Conservation (phyloP, 1,140 invertebrate species). For the Archivesica marissinica region DNA sequence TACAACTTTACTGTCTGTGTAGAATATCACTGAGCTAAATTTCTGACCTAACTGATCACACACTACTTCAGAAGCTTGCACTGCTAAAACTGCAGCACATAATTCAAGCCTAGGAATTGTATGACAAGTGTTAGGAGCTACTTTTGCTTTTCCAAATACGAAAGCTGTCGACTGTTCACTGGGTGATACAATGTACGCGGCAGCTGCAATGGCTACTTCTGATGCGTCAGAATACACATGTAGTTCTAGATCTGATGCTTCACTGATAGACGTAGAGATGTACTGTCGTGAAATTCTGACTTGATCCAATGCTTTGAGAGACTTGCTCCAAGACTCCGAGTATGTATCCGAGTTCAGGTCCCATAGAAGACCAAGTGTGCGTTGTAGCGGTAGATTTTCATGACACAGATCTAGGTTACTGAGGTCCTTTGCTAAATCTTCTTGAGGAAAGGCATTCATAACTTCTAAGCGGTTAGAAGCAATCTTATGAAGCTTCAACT, state of each 20-base stretch:
- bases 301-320: not conserved
- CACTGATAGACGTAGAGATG: not conserved
- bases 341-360: slow-evolving; percentile 49
- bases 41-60: slow-evolving; percentile 13
- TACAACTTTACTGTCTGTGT: slow-evolving; percentile 44
- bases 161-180: too few relatives aligned
- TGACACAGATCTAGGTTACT: too few relatives aligned
- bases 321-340: not conserved
- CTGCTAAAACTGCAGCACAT: slow-evolving; percentile 59
- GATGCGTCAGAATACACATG: slow-evolving; percentile 64
- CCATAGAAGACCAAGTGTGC: slow-evolving; percentile 58
- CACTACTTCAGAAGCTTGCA: slow-evolving; percentile 50
- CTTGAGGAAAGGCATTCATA: slow-evolving; percentile 29
- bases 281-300: slow-evolving; percentile 41
- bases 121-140: slow-evolving; percentile 59
- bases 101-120: slow-evolving; percentile 65
- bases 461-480: slow-evolving; percentile 55
- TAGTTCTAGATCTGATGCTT: not conserved
- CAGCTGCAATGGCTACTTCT: slow-evolving; percentile 51
- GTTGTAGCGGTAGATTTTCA: slow-evolving; percentile 53
- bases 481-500: slow-evolving; percentile 62
- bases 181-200: slow-evolving; percentile 57
- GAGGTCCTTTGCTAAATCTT: slow-evolving; percentile 59
- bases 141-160: slow-evolving; percentile 65
- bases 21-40: slow-evolving; percentile 6